A percentile compares a stretch with the other conserved stretches of the same genome.
Conservation (phyloP, 2,113 vertebrate species). For the Suricata suricatta region DNA sequence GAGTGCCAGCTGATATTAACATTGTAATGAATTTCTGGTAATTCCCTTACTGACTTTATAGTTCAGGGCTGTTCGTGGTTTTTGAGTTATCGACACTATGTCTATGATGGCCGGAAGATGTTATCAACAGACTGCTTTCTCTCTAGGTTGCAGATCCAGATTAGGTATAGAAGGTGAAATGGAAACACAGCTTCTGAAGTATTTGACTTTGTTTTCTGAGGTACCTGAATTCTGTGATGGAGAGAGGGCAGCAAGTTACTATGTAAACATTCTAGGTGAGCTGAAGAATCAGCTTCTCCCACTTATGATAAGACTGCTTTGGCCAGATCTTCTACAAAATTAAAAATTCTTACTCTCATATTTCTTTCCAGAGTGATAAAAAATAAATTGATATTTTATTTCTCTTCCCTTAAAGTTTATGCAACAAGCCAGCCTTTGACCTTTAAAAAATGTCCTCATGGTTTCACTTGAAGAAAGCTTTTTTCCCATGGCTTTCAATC, state of each 20-base stretch:
- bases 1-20: neutral
- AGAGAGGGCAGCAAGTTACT: neutral
- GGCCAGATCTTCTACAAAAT: neutral
- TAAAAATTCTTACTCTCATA: neutral
- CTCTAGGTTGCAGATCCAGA: neutral
- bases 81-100: neutral
- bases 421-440: neutral
- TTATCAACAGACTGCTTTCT: neutral
- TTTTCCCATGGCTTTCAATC: neutral
- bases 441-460: neutral
- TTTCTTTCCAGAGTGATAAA: neutral
- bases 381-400: conserved; percentile 25
- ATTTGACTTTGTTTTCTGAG: conserved; percentile 25
- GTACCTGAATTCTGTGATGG: neutral
- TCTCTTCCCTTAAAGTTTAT: conserved; percentile 26
- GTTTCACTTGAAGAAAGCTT: neutral
- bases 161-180: neutral
- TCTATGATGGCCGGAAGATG: neutral
- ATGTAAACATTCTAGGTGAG: neutral
- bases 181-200: conserved; percentile 1
- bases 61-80: neutral
- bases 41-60: neutral
- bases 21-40: neutral
- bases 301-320: neutral
- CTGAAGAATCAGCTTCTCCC: neutral